These are phyloP conservation scores for Rotaria sp. DNA, from an alignment of 2,888 invertebrate genomes.

Conservation along the genomic window DNA sequence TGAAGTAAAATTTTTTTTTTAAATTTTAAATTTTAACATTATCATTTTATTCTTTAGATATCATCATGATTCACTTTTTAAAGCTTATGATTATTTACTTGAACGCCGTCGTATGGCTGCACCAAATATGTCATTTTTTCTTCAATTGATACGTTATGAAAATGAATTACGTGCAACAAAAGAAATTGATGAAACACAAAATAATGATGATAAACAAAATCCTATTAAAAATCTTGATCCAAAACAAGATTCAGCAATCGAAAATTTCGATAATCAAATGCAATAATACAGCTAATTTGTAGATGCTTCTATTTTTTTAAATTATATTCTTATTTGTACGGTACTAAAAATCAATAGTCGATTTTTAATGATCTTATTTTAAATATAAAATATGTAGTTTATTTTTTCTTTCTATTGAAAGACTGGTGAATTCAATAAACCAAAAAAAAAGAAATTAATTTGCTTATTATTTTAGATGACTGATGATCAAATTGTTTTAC, in stretches of 20 bases:
- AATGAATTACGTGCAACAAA: background rate
- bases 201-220: background rate
- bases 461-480: background rate
- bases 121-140: background rate
- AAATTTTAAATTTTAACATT: background rate
- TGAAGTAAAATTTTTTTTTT: background rate
- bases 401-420: too few species aligned
- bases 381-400: too few species aligned
- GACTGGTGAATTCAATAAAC: too few species aligned
- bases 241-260: too few species aligned
- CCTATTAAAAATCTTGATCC: background rate
- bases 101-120: background rate
- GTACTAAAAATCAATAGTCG: background rate
- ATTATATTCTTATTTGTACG: too few species aligned
- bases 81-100: background rate
- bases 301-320: too few species aligned
- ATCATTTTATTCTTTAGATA: background rate
- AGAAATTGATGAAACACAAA: background rate
- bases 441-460: too few species aligned
- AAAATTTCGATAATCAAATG: too few species aligned
- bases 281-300: too few species aligned
- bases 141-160: background rate
- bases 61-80: background rate
- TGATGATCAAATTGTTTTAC: slow-evolving; percentile 43
- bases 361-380: too few species aligned